Evolutionary conservation across 92 coral and sea anemone species (phyloP).

Genomic region (Anthopleura xanthogrammica): DNA sequence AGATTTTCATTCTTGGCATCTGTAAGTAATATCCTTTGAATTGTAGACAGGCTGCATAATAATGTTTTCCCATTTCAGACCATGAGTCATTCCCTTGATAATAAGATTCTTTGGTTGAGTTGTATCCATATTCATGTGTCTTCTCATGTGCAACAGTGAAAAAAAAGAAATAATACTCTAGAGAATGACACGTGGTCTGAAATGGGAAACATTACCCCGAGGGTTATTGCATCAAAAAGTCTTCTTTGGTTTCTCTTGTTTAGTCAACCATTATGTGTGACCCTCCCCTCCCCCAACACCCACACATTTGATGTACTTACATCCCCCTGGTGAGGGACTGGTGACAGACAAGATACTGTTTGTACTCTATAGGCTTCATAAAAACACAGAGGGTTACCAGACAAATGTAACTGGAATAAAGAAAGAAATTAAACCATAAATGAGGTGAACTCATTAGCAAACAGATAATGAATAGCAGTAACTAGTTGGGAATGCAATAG

Average conservation of each 20-base stretch:
- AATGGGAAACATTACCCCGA: too few relatives aligned
- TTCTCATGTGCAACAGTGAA: neutral
- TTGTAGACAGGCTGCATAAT: too few relatives aligned
- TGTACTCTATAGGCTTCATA: constrained; percentile 71
- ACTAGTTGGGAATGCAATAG: neutral
- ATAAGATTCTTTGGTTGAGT: too few relatives aligned
- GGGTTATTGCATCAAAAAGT: too few relatives aligned
- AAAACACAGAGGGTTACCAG: constrained; percentile 86
- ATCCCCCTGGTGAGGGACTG: constrained; percentile 57
- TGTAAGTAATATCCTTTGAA: too few relatives aligned
- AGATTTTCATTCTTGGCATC: too few relatives aligned
- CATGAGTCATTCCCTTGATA: too few relatives aligned
- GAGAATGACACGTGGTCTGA: neutral
- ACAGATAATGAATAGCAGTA: neutral
- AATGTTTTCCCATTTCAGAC: too few relatives aligned
- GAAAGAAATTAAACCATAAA: neutral
- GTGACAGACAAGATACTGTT: constrained; percentile 71
- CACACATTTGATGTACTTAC: constrained; percentile 39
- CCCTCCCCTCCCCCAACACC: neutral
- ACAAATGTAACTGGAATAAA: constrained; percentile 41
- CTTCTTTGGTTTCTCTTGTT: too few relatives aligned
- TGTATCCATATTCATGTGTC: too few relatives aligned
- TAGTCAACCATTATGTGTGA: neutral
- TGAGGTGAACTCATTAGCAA: neutral
- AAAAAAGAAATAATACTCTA: too few relatives aligned